Evolutionary conservation across 23 tunicate species (phyloP).

Genomic region (Trididemnum nubilum): DNA sequence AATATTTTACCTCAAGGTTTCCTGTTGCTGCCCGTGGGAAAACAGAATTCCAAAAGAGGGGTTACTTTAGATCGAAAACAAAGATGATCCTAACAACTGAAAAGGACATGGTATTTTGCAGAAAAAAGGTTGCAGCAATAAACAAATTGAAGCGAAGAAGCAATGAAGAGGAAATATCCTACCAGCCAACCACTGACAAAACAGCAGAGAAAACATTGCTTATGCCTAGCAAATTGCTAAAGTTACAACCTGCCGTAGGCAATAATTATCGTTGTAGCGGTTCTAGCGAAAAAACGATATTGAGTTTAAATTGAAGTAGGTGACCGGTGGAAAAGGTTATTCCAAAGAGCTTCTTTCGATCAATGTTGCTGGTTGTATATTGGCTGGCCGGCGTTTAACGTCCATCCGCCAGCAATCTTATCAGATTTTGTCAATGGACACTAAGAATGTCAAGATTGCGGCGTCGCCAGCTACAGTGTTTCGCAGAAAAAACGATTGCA

Average conservation of each 20-base stretch:
- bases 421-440: background rate
- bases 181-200: background rate
- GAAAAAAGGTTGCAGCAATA: background rate
- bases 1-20: background rate
- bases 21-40: background rate
- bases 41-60: slow-evolving; percentile 7
- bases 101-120: background rate
- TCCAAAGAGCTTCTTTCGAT: background rate
- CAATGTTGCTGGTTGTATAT: background rate
- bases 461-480: background rate
- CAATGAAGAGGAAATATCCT: background rate
- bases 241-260: background rate
- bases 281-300: background rate
- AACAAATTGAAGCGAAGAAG: background rate
- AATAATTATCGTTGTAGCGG: too few relatives aligned
- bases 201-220: background rate
- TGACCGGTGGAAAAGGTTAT: background rate
- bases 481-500: background rate
- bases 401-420: background rate
- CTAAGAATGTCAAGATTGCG: background rate
- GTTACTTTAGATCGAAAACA: background rate
- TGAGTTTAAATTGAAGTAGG: too few relatives aligned
- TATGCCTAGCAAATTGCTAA: background rate
- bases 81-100: background rate
- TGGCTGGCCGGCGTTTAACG: background rate